Evolutionary conservation across 2,797 vertebrate species (phyloP).

Genomic region (Paramormyrops hopkinsi): DNA sequence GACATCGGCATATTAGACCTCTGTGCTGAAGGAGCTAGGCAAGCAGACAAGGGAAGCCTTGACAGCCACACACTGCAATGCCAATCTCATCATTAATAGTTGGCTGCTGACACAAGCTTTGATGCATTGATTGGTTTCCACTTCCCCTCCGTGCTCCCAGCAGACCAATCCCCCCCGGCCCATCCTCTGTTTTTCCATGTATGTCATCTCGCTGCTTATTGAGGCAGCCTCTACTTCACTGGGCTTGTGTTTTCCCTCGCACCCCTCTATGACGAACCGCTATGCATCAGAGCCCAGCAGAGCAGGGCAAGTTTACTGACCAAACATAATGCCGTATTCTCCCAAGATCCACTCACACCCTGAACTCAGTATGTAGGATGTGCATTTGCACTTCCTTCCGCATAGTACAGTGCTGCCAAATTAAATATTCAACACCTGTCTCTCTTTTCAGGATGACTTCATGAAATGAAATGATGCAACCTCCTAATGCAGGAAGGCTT

Average conservation of each 20-base stretch:
- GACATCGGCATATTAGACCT: constrained; percentile 47
- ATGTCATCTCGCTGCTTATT: background rate
- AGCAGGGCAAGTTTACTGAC: background rate
- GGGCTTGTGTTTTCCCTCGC: background rate
- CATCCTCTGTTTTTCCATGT: constrained; percentile 32
- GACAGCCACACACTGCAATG: constrained; percentile 50
- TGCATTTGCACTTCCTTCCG: constrained; percentile 44
- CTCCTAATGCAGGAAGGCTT: constrained; percentile 51
- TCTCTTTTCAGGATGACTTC: constrained; percentile 66
- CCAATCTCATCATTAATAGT: constrained; percentile 55
- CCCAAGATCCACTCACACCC: background rate
- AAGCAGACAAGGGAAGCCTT: constrained; percentile 36
- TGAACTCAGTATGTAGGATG: background rate
- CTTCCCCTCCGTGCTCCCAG: constrained; percentile 24
- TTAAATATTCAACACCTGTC: constrained; percentile 65
- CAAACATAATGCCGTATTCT: background rate
- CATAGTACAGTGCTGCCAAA: constrained; percentile 34
- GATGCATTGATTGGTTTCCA: constrained; percentile 43
- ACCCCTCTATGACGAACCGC: background rate
- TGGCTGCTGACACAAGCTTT: constrained; percentile 46
- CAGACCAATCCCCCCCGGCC: constrained; percentile 23
- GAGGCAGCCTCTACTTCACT: background rate
- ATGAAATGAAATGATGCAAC: constrained; percentile 66
- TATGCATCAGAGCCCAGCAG: background rate
- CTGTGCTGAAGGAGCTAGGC: constrained; percentile 43